Conservation (phyloP, 2,888 invertebrate genomes). For the Temnothorax rugatulus region DNA sequence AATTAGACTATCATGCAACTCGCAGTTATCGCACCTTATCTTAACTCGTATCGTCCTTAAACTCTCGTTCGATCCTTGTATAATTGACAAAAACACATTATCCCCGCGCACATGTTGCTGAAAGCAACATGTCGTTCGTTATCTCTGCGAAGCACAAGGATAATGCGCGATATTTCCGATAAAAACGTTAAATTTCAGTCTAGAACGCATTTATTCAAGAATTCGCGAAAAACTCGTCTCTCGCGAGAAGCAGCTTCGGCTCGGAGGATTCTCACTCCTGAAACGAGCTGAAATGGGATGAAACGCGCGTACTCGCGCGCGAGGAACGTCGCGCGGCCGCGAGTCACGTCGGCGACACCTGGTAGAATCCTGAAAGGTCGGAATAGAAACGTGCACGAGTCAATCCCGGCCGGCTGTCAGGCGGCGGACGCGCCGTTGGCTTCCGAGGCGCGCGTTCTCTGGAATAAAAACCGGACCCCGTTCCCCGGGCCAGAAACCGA, state of each 20-base stretch:
- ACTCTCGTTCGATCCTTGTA: neutral
- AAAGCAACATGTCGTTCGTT: neutral
- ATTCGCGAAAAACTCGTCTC: slow-evolving; percentile 4
- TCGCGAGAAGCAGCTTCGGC: neutral
- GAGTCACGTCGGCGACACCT: slow-evolving; percentile 67
- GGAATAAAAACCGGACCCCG: slow-evolving; percentile 75
- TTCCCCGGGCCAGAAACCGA: slow-evolving; percentile 51
- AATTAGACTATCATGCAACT: slow-evolving; percentile 39
- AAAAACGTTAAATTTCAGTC: slow-evolving; percentile 6
- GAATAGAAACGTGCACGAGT: slow-evolving; percentile 79
- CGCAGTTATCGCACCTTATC: neutral
- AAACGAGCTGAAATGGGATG: slow-evolving; percentile 14
- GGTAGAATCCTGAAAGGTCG: slow-evolving; percentile 70
- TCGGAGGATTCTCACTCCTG: slow-evolving; percentile 14
- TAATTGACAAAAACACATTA: neutral
- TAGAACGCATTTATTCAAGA: neutral
- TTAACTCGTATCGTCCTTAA: neutral
- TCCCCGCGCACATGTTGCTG: neutral
- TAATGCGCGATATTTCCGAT: neutral
- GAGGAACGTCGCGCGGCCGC: slow-evolving; percentile 28
- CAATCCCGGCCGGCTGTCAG: slow-evolving; percentile 75
- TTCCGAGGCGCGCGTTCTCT: slow-evolving; percentile 66
- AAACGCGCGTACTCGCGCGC: slow-evolving; percentile 27
- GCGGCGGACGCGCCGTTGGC: slow-evolving; percentile 56
- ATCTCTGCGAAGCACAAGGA: neutral